These are phyloP conservation scores for Syrista parreyssii DNA, from an alignment of 2,888 invertebrate genomes.

Conservation along the genomic window DNA sequence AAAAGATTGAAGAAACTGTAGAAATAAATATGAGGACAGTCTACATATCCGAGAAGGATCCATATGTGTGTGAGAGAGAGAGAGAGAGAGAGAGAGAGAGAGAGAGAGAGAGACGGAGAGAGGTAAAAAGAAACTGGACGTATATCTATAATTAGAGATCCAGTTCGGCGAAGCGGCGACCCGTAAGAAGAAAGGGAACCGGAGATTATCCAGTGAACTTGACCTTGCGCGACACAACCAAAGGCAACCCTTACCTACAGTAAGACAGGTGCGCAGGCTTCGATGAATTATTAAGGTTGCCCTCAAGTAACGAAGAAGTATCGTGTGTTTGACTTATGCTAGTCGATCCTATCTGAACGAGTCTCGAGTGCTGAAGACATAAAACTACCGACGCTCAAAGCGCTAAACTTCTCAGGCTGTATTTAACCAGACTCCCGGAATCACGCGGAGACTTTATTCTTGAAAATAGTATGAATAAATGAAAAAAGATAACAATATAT, in stretches of 20 bases:
- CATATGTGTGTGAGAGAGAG: too few species aligned
- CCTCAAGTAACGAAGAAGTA: constrained; percentile 10
- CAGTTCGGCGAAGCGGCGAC: neutral
- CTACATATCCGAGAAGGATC: too few species aligned
- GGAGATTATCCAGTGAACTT: constrained; percentile 6
- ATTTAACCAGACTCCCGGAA: too few species aligned
- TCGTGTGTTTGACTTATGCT: constrained; percentile 12
- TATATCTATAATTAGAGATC: constrained; percentile 4
- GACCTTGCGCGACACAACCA: constrained; percentile 2
- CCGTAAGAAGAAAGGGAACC: too few species aligned
- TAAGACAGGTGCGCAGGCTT: constrained; percentile 9
- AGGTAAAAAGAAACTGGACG: too few species aligned
- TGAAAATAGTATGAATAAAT: too few species aligned
- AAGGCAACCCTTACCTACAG: neutral
- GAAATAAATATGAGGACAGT: too few species aligned
- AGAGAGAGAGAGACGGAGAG: too few species aligned
- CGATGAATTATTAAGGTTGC: constrained; percentile 10
- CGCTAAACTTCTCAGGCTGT: too few species aligned
- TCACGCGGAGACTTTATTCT: too few species aligned
- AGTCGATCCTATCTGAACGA: constrained; percentile 3
- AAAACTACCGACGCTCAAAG: neutral
- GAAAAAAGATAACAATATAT: neutral
- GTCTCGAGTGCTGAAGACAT: constrained; percentile 9
- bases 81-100: too few species aligned
- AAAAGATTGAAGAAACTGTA: too few species aligned